A percentile compares a stretch with the other conserved stretches of the same genome.
phyloP scores from a whole-genome alignment of 2,113 vertebrate species.

The Prunella himalayana region DNA sequence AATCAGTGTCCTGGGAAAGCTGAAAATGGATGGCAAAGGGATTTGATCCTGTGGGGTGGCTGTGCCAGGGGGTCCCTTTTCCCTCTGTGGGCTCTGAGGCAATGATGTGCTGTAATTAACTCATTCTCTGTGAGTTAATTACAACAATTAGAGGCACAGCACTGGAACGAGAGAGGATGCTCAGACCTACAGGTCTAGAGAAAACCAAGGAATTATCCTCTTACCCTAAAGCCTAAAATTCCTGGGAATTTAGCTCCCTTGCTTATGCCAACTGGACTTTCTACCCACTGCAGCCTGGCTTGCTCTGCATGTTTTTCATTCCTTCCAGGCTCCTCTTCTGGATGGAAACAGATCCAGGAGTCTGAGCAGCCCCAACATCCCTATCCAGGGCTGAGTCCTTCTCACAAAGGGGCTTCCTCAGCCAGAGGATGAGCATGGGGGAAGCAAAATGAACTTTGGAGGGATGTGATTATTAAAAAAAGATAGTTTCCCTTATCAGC shows the following conservation, averaged over 20 bases:
- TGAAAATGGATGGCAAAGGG: not conserved
- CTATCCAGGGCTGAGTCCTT: not conserved
- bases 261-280: not conserved
- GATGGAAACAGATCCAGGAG: not conserved
- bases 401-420: not conserved
- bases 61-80: not conserved
- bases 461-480: not conserved
- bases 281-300: not conserved
- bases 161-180: accelerated
- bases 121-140: not conserved
- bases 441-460: not conserved
- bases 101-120: not conserved
- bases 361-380: not conserved
- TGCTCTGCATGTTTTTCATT: not conserved
- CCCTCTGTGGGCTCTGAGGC: not conserved
- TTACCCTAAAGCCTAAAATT: not conserved
- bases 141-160: not conserved
- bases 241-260: not conserved
- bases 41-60: not conserved
- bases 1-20: not conserved
- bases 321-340: not conserved
- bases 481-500: not conserved
- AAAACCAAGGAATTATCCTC: not conserved
- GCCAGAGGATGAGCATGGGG: not conserved
- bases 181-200: not conserved